A percentile compares a stretch with the other conserved stretches of the same genome.
Evolutionary conservation across 2,113 vertebrate species (phyloP).

Genomic region (Bettongia penicillata): DNA sequence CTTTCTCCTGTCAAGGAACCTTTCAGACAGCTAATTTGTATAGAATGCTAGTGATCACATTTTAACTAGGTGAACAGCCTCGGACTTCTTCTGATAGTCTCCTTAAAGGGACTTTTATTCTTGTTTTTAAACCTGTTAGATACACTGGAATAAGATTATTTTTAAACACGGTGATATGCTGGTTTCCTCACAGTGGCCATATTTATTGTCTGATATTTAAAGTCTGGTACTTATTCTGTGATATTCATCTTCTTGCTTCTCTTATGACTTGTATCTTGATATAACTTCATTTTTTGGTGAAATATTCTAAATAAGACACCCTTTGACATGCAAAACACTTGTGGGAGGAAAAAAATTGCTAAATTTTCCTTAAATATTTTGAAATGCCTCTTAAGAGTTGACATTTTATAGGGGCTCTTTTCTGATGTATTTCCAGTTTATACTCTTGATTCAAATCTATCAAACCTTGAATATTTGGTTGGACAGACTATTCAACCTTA

Average conservation of each 20-base stretch:
- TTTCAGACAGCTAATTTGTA: background rate
- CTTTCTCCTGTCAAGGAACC: background rate
- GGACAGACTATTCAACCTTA: background rate
- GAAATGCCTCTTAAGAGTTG: background rate
- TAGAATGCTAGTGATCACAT: background rate
- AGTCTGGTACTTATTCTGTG: background rate
- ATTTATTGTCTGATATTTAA: background rate
- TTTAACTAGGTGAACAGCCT: background rate
- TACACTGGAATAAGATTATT: background rate
- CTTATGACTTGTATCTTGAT: conserved; percentile 5
- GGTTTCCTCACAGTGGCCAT: background rate
- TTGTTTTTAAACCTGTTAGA: conserved; percentile 16
- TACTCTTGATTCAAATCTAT: background rate
- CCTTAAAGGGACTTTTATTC: background rate
- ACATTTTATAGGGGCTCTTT: background rate
- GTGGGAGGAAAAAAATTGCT: background rate
- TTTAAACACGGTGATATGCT: conserved; percentile 4
- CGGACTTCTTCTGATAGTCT: background rate
- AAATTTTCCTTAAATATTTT: background rate
- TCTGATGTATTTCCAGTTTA: background rate
- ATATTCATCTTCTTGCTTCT: background rate
- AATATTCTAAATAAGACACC: background rate
- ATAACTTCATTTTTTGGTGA: background rate
- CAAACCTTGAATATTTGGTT: background rate
- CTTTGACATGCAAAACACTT: background rate